A percentile compares a stretch with the other conserved stretches of the same genome.
phyloP scores from a whole-genome alignment of 2,888 invertebrate genomes.

The Frankliniella fusca region DNA sequence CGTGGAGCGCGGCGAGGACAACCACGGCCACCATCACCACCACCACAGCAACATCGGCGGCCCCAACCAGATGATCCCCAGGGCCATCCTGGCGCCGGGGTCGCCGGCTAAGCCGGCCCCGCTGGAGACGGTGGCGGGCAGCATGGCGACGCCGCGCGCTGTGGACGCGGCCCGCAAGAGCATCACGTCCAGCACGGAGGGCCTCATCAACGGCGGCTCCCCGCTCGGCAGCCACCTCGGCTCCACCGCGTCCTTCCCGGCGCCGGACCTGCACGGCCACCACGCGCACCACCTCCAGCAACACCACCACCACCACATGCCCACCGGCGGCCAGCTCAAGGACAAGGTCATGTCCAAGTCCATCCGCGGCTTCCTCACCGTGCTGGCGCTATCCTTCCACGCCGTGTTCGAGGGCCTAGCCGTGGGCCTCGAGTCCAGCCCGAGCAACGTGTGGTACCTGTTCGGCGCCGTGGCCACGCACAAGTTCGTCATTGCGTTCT shows the following conservation, averaged over 20 bases:
- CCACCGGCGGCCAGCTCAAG: conserved; percentile 28
- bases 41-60: conserved; percentile 30
- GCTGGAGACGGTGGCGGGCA: neutral
- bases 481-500: conserved; percentile 63
- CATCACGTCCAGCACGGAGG: conserved; percentile 42
- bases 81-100: conserved; percentile 40
- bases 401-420: conserved; percentile 71
- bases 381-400: conserved; percentile 63
- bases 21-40: conserved; percentile 33
- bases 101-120: conserved; percentile 29
- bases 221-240: conserved; percentile 37
- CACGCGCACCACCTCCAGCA: conserved; percentile 32
- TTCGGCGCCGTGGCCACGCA: conserved; percentile 64
- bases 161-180: conserved; percentile 36
- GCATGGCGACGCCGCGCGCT: conserved; percentile 30
- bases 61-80: conserved; percentile 40
- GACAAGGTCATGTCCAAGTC: conserved; percentile 40
- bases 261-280: neutral
- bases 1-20: conserved; percentile 36
- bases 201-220: conserved; percentile 40
- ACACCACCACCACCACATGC: conserved; percentile 34
- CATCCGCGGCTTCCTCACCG: conserved; percentile 56
- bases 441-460: conserved; percentile 59
- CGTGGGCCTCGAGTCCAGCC: conserved; percentile 68
- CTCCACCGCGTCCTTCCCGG: conserved; percentile 31